Evolutionary conservation across 2,888 invertebrate genomes (phyloP).

Genomic region (Trilocha varians): DNA sequence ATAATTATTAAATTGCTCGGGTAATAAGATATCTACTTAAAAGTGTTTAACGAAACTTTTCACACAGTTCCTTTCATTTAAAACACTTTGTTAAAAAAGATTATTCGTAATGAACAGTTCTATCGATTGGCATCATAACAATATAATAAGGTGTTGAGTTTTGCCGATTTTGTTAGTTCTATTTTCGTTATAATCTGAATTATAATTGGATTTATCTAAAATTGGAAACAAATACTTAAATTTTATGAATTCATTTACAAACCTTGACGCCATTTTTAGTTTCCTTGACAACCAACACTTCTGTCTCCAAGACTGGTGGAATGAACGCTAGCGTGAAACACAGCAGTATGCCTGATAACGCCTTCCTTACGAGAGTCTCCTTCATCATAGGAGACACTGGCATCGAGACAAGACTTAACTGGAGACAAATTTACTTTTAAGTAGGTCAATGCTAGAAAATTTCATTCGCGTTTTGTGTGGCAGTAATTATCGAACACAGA

Average conservation of each 20-base stretch:
- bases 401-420: slow-evolving; percentile 49
- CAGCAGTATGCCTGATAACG: slow-evolving; percentile 42
- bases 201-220: too few species aligned
- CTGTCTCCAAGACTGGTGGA: slow-evolving; percentile 47
- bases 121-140: too few species aligned
- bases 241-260: background rate
- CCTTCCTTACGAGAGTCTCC: slow-evolving; percentile 28
- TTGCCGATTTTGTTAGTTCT: too few species aligned
- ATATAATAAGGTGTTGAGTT: too few species aligned
- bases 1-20: background rate
- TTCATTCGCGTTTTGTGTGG: background rate
- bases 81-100: too few species aligned
- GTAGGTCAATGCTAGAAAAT: background rate
- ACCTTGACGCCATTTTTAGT: slow-evolving; percentile 43
- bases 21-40: background rate
- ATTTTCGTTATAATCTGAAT: too few species aligned
- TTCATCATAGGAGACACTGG: slow-evolving; percentile 58
- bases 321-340: slow-evolving; percentile 49
- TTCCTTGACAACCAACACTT: slow-evolving; percentile 44
- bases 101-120: too few species aligned
- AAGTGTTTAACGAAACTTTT: too few species aligned
- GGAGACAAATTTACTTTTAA: slow-evolving; percentile 1
- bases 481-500: too few species aligned
- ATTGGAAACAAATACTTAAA: too few species aligned
- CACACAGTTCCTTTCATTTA: too few species aligned